These are phyloP conservation scores for Platycnemis pennipes DNA, from an alignment of 2,888 invertebrate species.

Conservation along the genomic window DNA sequence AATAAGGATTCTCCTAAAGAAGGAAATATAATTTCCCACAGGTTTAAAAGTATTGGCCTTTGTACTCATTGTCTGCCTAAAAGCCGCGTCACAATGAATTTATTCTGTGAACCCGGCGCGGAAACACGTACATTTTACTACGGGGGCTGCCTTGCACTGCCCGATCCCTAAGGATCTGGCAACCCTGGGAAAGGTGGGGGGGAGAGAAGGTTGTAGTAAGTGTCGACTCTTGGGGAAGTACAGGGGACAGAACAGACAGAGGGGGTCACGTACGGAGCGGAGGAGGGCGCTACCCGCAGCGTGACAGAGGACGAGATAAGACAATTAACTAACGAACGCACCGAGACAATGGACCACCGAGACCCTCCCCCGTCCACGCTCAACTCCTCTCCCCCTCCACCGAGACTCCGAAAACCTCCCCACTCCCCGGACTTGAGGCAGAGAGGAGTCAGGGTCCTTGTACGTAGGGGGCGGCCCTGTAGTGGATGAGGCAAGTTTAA, in stretches of 20 bases:
- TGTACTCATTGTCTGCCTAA: too few species aligned
- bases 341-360: conserved; percentile 43
- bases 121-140: too few species aligned
- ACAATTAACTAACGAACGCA: conserved; percentile 67
- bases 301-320: conserved; percentile 57
- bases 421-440: not conserved
- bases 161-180: not conserved
- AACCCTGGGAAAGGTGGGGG: not conserved
- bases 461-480: not conserved
- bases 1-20: too few species aligned
- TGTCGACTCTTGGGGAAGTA: not conserved
- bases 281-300: conserved; percentile 13
- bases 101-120: too few species aligned
- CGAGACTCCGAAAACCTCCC: not conserved
- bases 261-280: conserved; percentile 30
- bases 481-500: not conserved
- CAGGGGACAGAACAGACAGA: not conserved
- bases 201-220: not conserved
- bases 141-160: too few species aligned
- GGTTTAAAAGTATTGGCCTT: too few species aligned
- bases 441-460: conserved; percentile 41
- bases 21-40: too few species aligned
- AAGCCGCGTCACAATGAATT: too few species aligned
- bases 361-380: not conserved
- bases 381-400: not conserved